Evolutionary conservation across 2,888 invertebrate species (phyloP).

Genomic region (Quadroppia sp.): DNA sequence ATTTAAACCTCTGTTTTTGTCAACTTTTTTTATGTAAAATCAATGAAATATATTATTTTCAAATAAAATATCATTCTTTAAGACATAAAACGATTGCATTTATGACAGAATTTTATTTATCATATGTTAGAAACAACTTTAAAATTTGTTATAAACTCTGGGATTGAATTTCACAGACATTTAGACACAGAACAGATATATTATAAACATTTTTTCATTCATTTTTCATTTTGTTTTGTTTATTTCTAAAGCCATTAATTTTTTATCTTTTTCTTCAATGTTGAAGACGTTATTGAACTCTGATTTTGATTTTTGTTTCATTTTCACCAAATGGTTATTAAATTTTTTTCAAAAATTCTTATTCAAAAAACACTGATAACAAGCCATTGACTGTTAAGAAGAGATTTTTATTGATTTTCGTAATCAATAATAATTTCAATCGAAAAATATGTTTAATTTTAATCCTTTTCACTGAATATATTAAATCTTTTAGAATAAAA

Average conservation of each 20-base stretch:
- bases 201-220: background rate
- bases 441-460: no score
- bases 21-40: no score
- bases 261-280: slow-evolving; percentile 12
- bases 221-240: background rate
- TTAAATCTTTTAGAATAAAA: no score
- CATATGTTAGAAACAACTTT: no score
- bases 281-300: slow-evolving; percentile 15
- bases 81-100: no score
- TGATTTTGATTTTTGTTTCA: background rate
- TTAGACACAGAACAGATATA: background rate
- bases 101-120: no score
- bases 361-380: background rate
- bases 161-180: background rate
- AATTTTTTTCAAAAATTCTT: background rate
- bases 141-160: background rate
- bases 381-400: background rate
- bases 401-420: background rate
- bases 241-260: slow-evolving; percentile 9
- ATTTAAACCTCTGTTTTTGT: no score
- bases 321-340: background rate
- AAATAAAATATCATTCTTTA: no score
- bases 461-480: no score
- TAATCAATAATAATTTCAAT: background rate
- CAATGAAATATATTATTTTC: no score